Base-by-base conservation (phyloP, 2,113 vertebrate species). In the Myrmecophaga tridactyla region DNA sequence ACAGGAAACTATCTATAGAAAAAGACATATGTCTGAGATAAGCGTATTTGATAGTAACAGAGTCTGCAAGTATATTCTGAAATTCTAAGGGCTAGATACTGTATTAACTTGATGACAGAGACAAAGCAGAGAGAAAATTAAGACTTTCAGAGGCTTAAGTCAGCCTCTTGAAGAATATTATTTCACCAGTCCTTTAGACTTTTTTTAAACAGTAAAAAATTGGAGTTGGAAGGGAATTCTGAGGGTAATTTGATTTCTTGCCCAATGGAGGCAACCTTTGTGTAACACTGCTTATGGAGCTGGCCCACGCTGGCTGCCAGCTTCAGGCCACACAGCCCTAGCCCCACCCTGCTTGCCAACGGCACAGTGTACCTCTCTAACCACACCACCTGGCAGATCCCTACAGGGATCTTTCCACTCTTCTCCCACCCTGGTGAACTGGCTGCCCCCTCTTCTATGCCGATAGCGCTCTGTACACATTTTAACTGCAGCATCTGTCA, bases 171-270 rank as follows among this genome's bases (percentile, higher is more conserved):
- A 96, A 87, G 65, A 85, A 63, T n/a, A 15, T 75, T 75, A 56
- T 92, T 63, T 62, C 36, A 65, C 17, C 21, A 83, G 41, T 43
- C 6, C 36, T 70, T 96, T 39, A 94, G 34, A 41, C 14, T 70
- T 39, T 41, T 84, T 83, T 91, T 92, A 76, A 87, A 53, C 27
- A 86, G n/a, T n/a, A 88, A 41, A 58, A 86, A 62, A 76, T 25
- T 34, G 29, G 65, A 89, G n/a, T n/a, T 62, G 25, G 80, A 81
- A 73, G 34, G 67, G 29, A 39, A 39, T 29, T 58, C 23, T 80
- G 80, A 51, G 29, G 39, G 62, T 51, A 41, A 51, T 89, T 72
- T 80, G 29, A 78, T 63, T 89, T 89, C 86, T 85, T 36, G 75
- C 5, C 69, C 5, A 69, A 25, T 6, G 21, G 21, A 76, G 41